phyloP scores from a whole-genome alignment of 2,888 invertebrate genomes.

The Caenorhabditis wallacei region DNA sequence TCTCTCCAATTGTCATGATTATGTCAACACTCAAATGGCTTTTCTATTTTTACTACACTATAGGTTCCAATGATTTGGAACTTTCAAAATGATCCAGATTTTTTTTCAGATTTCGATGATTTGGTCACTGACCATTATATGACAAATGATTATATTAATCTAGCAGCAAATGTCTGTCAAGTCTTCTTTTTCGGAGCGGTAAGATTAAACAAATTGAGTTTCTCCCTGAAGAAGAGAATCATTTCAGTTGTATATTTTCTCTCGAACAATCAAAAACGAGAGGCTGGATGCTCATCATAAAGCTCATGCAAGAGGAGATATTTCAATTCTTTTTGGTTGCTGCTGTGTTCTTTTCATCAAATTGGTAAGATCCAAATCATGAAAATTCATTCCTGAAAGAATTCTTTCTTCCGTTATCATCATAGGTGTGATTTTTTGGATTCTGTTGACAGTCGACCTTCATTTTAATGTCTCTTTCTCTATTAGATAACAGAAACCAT shows the following conservation, averaged over 20 bases:
- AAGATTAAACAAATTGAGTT: no score
- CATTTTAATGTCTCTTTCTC: conserved; percentile 24
- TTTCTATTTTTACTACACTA: conserved; percentile 81
- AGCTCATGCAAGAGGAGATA: conserved; percentile 81
- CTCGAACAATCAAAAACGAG: conserved; percentile 69
- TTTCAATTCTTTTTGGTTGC: conserved; percentile 81
- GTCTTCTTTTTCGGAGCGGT: conserved; percentile 75
- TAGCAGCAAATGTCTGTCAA: conserved; percentile 73
- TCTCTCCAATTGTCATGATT: conserved; percentile 71
- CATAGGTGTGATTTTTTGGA: conserved; percentile 58
- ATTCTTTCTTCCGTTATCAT: background rate
- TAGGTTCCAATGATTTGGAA: conserved; percentile 58
- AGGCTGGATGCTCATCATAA: conserved; percentile 82
- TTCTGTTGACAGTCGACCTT: conserved; percentile 43
- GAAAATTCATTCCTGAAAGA: conserved; percentile 11
- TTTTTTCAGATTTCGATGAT: conserved; percentile 76
- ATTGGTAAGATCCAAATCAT: conserved; percentile 68
- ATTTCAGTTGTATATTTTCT: conserved; percentile 76
- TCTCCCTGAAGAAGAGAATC: no score
- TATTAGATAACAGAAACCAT: conserved; percentile 34
- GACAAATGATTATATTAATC: conserved; percentile 72
- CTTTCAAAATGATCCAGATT: conserved; percentile 12
- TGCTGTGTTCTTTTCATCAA: conserved; percentile 78
- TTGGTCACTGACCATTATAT: conserved; percentile 77
- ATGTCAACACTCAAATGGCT: conserved; percentile 77